Conservation (phyloP, 1,140 invertebrate species). For the Octopus sinensis region DNA sequence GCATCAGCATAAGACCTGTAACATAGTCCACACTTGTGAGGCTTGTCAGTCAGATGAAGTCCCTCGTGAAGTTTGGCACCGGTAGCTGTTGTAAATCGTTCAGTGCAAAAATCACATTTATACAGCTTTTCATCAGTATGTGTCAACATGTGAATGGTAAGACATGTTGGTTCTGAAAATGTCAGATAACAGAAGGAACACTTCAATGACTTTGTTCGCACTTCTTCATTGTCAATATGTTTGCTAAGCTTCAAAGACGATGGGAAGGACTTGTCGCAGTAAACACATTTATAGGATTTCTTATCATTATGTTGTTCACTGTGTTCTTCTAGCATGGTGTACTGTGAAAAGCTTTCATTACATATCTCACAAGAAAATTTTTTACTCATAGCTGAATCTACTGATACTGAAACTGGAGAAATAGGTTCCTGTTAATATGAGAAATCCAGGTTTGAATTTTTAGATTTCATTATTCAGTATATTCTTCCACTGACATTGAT, state of each 20-base stretch:
- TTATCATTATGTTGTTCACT: not conserved
- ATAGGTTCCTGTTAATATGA: not conserved
- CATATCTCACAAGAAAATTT: not conserved
- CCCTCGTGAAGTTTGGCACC: not conserved
- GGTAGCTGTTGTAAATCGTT: not conserved
- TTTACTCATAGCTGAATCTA: not conserved
- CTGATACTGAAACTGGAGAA: not conserved
- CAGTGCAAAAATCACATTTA: conserved; percentile 4
- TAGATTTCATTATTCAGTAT: not conserved
- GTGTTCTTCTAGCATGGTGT: not conserved
- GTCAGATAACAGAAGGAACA: not conserved
- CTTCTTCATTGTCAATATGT: not conserved
- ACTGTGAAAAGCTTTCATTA: not conserved
- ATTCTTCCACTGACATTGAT: not conserved
- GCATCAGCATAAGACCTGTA: not conserved
- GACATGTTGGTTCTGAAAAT: not conserved
- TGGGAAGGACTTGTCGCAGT: not conserved
- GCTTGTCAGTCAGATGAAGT: not conserved
- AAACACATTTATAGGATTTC: not conserved
- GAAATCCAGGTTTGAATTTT: not conserved
- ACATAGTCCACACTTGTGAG: conserved; percentile 12
- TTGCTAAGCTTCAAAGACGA: not conserved
- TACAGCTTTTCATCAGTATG: conserved; percentile 3
- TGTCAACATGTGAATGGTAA: not conserved
- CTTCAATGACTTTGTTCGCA: not conserved